Percentiles rank a stretch among this genome's conserved stretches.
Evolutionary conservation across 1,140 invertebrate genomes (phyloP).

Genomic region (Camponotus vicinus): DNA sequence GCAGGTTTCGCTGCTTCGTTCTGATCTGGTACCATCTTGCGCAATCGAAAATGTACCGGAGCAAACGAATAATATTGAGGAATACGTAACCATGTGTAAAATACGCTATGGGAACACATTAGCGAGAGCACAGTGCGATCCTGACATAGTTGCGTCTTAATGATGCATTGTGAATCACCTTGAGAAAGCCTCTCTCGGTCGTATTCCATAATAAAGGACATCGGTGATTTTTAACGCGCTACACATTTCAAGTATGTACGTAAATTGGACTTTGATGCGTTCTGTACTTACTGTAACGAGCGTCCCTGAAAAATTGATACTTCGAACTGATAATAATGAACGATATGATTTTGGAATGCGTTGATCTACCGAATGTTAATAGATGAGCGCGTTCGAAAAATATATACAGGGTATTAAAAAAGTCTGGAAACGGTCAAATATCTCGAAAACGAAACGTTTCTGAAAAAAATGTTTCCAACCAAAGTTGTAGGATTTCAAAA

Average conservation of each 20-base stretch:
- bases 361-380: not conserved
- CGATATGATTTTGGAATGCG: not conserved
- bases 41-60: slow-evolving; percentile 24
- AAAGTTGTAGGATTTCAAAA: too few relatives aligned
- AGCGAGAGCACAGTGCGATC: not conserved
- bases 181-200: slow-evolving; percentile 13
- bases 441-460: too few relatives aligned
- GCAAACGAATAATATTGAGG: slow-evolving; percentile 15
- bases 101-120: not conserved
- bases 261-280: not conserved
- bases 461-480: too few relatives aligned
- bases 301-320: not conserved
- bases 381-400: too few relatives aligned
- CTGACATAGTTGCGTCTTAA: not conserved
- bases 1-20: slow-evolving; percentile 58
- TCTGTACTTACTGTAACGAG: too few relatives aligned
- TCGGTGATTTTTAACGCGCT: slow-evolving; percentile 31
- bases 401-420: too few relatives aligned
- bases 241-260: not conserved
- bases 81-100: not conserved
- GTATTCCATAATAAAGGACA: slow-evolving; percentile 32
- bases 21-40: slow-evolving; percentile 21
- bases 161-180: slow-evolving; percentile 38
- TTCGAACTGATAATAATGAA: not conserved
- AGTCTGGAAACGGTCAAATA: too few relatives aligned